These are phyloP conservation scores for Sphyrna mokarran DNA, from an alignment of 2,113 vertebrate species.

Conservation along the genomic window DNA sequence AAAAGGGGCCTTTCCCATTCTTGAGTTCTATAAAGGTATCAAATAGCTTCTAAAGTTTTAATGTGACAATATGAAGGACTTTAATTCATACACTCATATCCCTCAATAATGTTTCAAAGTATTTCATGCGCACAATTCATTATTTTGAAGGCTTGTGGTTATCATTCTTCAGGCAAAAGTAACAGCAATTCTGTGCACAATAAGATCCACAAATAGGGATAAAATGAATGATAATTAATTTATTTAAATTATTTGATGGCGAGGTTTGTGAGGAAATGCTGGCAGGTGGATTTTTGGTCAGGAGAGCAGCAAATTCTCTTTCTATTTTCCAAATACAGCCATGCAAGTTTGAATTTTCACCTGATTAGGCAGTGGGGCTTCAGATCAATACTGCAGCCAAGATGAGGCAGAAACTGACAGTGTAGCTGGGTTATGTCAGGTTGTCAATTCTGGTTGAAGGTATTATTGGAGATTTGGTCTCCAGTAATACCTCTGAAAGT, in stretches of 20 bases:
- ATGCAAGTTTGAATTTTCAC: neutral
- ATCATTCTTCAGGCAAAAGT: neutral
- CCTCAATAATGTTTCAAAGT: neutral
- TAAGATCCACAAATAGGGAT: neutral
- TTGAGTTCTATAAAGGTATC: neutral
- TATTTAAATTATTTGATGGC: neutral
- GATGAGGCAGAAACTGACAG: neutral
- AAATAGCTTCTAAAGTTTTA: neutral
- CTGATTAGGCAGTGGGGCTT: neutral
- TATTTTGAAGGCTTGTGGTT: neutral
- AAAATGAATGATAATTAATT: neutral
- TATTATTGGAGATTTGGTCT: neutral
- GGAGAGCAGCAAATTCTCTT: neutral
- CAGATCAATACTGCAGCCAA: neutral
- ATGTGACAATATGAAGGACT: neutral
- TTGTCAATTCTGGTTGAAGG: neutral
- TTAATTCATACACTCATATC: neutral
- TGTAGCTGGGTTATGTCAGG: neutral
- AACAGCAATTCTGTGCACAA: neutral
- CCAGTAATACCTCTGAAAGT: neutral
- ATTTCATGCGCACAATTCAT: neutral
- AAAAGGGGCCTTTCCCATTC: neutral
- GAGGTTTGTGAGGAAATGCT: neutral
- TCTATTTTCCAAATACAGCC: neutral
- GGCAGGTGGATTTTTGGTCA: neutral